These are phyloP conservation scores for Drosophila takahashii DNA, from an alignment of 1,140 invertebrate species.

Conservation along the genomic window DNA sequence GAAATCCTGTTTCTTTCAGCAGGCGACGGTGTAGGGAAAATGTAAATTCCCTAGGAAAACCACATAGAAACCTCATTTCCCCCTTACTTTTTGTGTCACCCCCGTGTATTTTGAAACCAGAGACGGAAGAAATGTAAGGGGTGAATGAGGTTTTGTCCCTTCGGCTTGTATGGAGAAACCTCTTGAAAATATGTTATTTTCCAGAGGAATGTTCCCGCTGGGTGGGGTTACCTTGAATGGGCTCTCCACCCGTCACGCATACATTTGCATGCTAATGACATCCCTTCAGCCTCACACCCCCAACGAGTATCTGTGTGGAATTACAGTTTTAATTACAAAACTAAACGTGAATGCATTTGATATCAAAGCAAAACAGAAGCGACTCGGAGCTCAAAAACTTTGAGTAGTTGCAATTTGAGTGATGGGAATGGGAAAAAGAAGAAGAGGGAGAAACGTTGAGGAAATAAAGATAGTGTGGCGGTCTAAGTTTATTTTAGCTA, in stretches of 20 bases:
- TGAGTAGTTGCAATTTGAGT: slow-evolving; percentile 25
- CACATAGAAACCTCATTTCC: too few species aligned
- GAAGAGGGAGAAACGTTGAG: background rate
- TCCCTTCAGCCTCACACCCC: background rate
- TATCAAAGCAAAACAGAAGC: slow-evolving; percentile 67
- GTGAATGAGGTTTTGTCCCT: too few species aligned
- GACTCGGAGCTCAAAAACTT: slow-evolving; percentile 14
- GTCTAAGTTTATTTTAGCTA: slow-evolving; percentile 17
- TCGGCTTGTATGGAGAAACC: too few species aligned
- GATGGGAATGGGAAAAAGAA: slow-evolving; percentile 4
- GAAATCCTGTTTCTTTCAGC: too few species aligned
- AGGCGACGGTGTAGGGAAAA: too few species aligned
- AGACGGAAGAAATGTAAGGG: too few species aligned
- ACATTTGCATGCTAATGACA: slow-evolving; percentile 77
- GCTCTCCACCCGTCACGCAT: slow-evolving; percentile 58
- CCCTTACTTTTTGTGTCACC: too few species aligned
- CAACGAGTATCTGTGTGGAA: slow-evolving; percentile 25
- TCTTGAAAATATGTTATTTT: too few species aligned
- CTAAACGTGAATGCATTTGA: slow-evolving; percentile 80
- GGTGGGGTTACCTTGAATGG: slow-evolving; percentile 57
- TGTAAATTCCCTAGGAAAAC: too few species aligned
- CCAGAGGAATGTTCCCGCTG: too few species aligned
- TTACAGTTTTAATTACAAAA: slow-evolving; percentile 80
- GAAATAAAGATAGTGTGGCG: slow-evolving; percentile 5
- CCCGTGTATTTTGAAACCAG: too few species aligned